A percentile compares a stretch with the other conserved stretches of the same genome.
phyloP scores from a whole-genome alignment of 2,888 invertebrate species.

The Chesias legatella region DNA sequence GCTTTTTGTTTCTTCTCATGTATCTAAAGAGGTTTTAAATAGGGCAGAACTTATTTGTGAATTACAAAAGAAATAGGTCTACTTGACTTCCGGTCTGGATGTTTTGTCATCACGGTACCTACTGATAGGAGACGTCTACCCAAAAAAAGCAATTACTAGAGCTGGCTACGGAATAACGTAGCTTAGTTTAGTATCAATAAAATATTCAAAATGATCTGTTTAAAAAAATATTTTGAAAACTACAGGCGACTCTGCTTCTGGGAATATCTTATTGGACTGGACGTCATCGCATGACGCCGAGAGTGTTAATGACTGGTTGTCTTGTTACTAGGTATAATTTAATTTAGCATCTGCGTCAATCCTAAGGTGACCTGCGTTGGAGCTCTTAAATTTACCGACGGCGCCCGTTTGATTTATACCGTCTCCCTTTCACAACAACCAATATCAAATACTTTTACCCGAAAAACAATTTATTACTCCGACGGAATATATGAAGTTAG shows the following conservation, averaged over 20 bases:
- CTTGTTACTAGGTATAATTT: neutral
- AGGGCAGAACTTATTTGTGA: no score
- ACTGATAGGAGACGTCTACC: no score
- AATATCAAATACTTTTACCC: constrained; percentile 22
- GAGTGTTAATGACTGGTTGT: constrained; percentile 1
- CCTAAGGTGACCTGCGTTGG: constrained; percentile 11
- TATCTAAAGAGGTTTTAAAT: no score
- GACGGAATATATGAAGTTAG: constrained; percentile 18
- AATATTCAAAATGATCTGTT: neutral
- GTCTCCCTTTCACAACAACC: constrained; percentile 26
- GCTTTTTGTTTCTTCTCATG: no score
- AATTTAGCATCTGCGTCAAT: neutral
- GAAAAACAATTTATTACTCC: constrained; percentile 26
- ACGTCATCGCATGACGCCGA: constrained; percentile 3
- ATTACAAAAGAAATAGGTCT: no score
- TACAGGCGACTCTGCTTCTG: neutral
- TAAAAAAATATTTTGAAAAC: no score
- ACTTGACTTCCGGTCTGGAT: no score
- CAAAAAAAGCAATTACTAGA: no score
- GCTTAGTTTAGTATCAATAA: no score
- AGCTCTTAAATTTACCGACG: constrained; percentile 11
- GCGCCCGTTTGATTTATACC: constrained; percentile 22
- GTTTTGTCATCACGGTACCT: no score
- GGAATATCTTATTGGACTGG: neutral
- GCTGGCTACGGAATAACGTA: no score